These are phyloP conservation scores for Neopelma chrysocephalum DNA, from an alignment of 2,797 vertebrate genomes.

Conservation along the genomic window DNA sequence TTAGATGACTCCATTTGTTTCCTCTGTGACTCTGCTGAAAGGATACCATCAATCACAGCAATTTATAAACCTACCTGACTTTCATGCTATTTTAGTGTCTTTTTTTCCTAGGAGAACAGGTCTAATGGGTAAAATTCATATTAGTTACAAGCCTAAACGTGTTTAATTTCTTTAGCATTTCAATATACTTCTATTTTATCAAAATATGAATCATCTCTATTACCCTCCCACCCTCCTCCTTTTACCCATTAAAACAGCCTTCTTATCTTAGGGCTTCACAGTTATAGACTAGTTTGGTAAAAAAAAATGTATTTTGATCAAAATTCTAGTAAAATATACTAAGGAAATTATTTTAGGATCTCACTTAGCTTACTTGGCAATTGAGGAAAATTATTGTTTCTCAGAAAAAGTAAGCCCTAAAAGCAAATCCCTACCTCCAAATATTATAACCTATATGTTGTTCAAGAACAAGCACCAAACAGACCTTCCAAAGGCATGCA, in stretches of 20 bases:
- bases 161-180: constrained; percentile 29
- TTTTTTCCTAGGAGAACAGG: neutral
- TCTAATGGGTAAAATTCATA: constrained; percentile 13
- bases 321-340: neutral
- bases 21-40: neutral
- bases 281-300: neutral
- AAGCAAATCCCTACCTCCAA: neutral
- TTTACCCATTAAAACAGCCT: neutral
- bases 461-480: neutral
- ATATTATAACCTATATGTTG: neutral
- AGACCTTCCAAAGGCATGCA: neutral
- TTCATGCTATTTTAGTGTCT: neutral
- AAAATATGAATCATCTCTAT: constrained; percentile 25
- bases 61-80: constrained; percentile 3
- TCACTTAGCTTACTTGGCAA: neutral
- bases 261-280: neutral
- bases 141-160: constrained; percentile 12
- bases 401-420: neutral
- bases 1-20: neutral
- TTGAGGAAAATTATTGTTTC: neutral
- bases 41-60: neutral
- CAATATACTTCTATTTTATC: constrained; percentile 25
- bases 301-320: neutral
- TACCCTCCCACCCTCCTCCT: neutral
- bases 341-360: neutral